phyloP scores from a whole-genome alignment of 2,888 invertebrate genomes.

The Tenodera sinensis region DNA sequence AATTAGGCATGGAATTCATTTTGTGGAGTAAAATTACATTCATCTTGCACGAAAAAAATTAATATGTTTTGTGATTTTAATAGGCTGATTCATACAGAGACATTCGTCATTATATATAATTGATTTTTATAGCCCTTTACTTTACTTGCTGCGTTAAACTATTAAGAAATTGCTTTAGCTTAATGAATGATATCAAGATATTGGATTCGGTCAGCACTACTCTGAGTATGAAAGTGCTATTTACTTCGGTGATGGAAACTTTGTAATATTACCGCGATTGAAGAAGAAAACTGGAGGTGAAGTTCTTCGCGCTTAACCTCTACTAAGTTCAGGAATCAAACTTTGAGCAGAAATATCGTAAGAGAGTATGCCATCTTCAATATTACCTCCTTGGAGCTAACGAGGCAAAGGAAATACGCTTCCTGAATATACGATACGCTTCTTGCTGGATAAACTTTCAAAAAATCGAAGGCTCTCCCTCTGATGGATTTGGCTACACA shows the following conservation, averaged over 20 bases:
- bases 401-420: background rate
- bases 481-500: background rate
- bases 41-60: too few species aligned
- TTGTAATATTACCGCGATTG: background rate
- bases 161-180: too few species aligned
- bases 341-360: background rate
- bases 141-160: too few species aligned
- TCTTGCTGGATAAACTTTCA: background rate
- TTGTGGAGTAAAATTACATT: too few species aligned
- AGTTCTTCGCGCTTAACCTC: background rate
- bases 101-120: too few species aligned
- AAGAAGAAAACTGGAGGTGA: background rate
- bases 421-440: background rate
- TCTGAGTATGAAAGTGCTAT: too few species aligned
- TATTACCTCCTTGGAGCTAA: background rate
- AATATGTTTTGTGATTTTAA: too few species aligned
- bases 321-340: background rate
- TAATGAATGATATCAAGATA: too few species aligned
- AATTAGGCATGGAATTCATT: too few species aligned
- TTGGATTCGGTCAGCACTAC: too few species aligned
- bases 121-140: too few species aligned
- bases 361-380: background rate
- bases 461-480: background rate
- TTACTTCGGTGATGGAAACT: background rate
- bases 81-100: too few species aligned